Evolutionary conservation across 2,797 vertebrate species (phyloP), one percentile per base, ranked within the genome.

Genomic region (Ciconia nigra): DNA sequence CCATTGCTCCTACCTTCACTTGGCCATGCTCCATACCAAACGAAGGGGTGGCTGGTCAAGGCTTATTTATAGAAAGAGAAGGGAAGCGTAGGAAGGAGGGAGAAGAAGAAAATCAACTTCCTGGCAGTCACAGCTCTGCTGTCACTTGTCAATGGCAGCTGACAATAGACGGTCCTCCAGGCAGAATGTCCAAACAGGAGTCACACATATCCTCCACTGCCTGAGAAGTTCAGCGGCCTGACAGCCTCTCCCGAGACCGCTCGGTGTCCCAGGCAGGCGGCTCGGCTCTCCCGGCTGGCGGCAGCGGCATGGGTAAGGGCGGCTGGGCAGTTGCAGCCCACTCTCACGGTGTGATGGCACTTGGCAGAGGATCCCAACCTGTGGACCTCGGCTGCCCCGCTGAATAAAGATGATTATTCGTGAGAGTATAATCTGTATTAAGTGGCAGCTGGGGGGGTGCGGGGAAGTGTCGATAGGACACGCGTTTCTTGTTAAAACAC

Each of bases 341-440:
- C 79, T 92, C 74, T 91, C 93, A 71, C 14, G 28, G 93, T 92
- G 70, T 91, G 96, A 96, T 70, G 97, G 95, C 98, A 96, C 93
- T 96, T 97, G 96, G 97, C 90, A 7, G 63, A 94, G 73, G 71
- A 93, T 91, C 84, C 92, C 95, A 97, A 97, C 96, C 97, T 96
- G 95, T 39, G 71, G 97, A 97, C 98, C 98, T 98, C 97, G 87
- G 98, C 98, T 98, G 98, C 98, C 96, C 98, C 59, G 57, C 95
- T 83, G 93, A 98, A 98, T 97, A 98, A 96, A 97, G 97, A 59
- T 89, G 94, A 97, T 98, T 97, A 97, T 97, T 97, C 82, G 73
- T 93, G 89, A 90, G 65, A 89, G 69, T 72, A 83, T 96, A 90
- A 92, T 96, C 94, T 91, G 82, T 83, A 97, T 95, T 93, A 97